These are phyloP conservation scores for Orbicella faveolata DNA, from an alignment of 64 coral and sea anemone genomes.

Conservation along the genomic window DNA sequence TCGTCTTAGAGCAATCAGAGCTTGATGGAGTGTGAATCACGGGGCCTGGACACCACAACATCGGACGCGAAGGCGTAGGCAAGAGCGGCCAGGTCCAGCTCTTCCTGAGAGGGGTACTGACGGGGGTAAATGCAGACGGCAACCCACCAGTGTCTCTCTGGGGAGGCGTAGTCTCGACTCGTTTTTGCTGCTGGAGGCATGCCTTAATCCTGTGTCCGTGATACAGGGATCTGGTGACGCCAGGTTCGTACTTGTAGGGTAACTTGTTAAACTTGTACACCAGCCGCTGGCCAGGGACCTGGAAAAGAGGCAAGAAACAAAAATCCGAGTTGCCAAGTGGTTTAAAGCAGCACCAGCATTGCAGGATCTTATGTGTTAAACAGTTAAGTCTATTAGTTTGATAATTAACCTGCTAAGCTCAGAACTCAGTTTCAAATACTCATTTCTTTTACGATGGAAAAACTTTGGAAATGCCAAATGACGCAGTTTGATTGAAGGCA, in stretches of 20 bases:
- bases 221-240: neutral
- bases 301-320: neutral
- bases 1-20: neutral
- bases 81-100: neutral
- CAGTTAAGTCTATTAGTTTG: neutral
- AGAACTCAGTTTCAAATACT: too few species aligned
- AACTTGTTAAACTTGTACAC: slow-evolving; percentile 37
- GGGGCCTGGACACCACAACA: neutral
- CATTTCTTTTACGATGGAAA: too few species aligned
- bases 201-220: neutral
- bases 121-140: neutral
- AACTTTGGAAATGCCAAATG: too few species aligned
- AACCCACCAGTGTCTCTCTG: neutral
- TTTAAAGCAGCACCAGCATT: neutral
- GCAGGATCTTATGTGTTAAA: neutral
- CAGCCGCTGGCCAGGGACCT: slow-evolving; percentile 40
- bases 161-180: neutral
- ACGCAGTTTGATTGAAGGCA: too few species aligned
- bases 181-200: neutral
- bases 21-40: neutral
- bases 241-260: slow-evolving; percentile 41
- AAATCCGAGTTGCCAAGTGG: neutral
- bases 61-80: neutral
- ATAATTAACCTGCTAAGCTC: neutral
- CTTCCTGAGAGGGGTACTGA: neutral